Evolutionary conservation across 2,113 vertebrate species (phyloP), one percentile per base, ranked within the genome.

Genomic region (Lagopus muta): DNA sequence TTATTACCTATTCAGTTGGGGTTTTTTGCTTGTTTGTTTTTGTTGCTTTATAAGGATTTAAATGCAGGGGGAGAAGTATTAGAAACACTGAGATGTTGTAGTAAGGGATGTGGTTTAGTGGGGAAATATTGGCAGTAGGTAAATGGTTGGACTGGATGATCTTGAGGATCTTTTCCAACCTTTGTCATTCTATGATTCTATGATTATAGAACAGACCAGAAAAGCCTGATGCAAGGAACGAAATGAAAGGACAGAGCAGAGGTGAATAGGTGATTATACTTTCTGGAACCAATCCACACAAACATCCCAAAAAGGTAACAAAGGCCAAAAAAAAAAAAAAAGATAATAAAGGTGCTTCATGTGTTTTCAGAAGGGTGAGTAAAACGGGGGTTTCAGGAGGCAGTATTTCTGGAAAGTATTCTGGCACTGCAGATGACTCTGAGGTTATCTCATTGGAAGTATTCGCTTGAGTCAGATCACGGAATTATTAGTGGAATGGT

Each of bases 391-490:
- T 83, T 86, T 91, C 89, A 69, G 66, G 69, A 94, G 65, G 89
- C 1, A 71, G 52, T n/a, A 67, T 92, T 83, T 93, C 38, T 92
- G 67, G 78, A 92, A 96, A 92, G 47, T 20, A 80, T 73, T 79
- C 36, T 32, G 50, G 38, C 3, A 6, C 85, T 83, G 55, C 84
- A 93, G 57, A 79, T 0, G 0, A 28, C 69, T 67, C 42, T 3
- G 4, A 66, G 77, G 78, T 57, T 67, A 78, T 67, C 64, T 92
- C 47, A 32, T 30, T 62, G 82, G 82, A 94, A 94, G 81, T 69
- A 83, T 36, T 88, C 69, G 78, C 61, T 75, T 36, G 89, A 92
- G 82, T 47, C 5, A 1, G 27, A 64, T 78, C 61, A 81, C 52
- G 25, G 82, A 94, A 81, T 94, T 83, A 94, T 77, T 94, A 86